A percentile compares a stretch with the other conserved stretches of the same genome.
phyloP scores from a whole-genome alignment of 2,888 invertebrate genomes.

The Metacarcinus magister region DNA sequence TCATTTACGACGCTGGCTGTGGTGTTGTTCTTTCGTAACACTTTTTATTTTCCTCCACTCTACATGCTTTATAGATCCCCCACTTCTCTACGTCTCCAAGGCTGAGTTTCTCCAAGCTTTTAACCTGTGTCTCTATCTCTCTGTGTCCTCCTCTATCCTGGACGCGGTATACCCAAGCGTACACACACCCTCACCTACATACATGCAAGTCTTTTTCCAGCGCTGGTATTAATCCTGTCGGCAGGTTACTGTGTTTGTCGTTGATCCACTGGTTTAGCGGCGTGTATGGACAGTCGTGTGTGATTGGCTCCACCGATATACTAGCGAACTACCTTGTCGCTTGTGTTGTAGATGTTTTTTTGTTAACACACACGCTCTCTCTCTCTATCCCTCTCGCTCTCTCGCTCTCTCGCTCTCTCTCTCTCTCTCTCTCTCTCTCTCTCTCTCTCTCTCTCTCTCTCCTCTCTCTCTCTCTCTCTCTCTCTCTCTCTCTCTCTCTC shows the following conservation, averaged over 20 bases:
- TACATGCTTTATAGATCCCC: neutral
- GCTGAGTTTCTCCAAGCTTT: neutral
- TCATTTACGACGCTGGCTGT: neutral
- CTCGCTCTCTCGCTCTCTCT: too few relatives aligned
- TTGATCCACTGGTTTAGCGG: neutral
- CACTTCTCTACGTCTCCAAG: neutral
- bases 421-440: too few relatives aligned
- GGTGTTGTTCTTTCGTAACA: neutral
- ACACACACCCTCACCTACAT: neutral
- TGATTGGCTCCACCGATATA: neutral
- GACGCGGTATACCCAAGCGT: neutral
- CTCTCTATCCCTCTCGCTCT: too few relatives aligned
- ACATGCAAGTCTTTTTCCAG: neutral
- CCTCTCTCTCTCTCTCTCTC: too few relatives aligned
- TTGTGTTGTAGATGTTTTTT: neutral
- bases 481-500: too few relatives aligned
- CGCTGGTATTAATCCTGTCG: conserved; percentile 6
- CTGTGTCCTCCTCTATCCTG: neutral
- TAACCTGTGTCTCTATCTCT: neutral
- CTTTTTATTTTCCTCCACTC: neutral
- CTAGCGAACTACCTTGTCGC: neutral
- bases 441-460: too few relatives aligned
- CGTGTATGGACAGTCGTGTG: neutral
- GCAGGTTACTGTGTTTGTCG: conserved; percentile 4
- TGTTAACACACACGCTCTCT: neutral